A percentile compares a stretch with the other conserved stretches of the same genome.
phyloP scores from a whole-genome alignment of 2,113 vertebrate species.

The Hymenochirus boettgeri region DNA sequence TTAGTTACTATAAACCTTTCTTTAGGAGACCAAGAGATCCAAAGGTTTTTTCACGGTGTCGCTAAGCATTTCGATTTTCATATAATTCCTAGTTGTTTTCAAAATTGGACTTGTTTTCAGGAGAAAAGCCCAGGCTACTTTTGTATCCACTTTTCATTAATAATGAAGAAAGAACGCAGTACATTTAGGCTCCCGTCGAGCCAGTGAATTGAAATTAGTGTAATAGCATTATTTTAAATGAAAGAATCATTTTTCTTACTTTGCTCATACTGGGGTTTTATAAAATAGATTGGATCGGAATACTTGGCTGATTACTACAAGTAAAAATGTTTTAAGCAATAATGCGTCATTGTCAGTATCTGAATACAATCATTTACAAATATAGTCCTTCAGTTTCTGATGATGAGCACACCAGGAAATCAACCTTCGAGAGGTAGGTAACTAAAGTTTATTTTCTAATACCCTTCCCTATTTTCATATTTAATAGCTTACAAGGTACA shows the following conservation, averaged over 20 bases:
- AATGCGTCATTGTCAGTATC: neutral
- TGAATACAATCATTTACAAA: neutral
- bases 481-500: constrained; percentile 1
- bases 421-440: neutral
- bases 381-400: neutral
- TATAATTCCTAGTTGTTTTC: constrained; percentile 55
- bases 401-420: neutral
- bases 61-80: constrained; percentile 55
- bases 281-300: constrained; percentile 9
- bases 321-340: constrained; percentile 13
- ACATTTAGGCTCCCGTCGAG: constrained; percentile 55
- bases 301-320: constrained; percentile 5
- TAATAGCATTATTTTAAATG: constrained; percentile 17
- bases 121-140: constrained; percentile 48
- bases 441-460: too few relatives aligned
- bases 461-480: too few relatives aligned
- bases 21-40: too few relatives aligned
- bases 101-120: constrained; percentile 55
- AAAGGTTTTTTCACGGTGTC: constrained; percentile 41
- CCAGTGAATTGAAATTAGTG: constrained; percentile 64
- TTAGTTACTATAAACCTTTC: too few relatives aligned
- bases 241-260: constrained; percentile 24
- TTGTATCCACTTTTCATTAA: constrained; percentile 60
- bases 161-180: constrained; percentile 67
- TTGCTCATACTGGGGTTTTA: constrained; percentile 19